Conservation (phyloP, 2,113 vertebrate species). For the Anhinga rufa region DNA sequence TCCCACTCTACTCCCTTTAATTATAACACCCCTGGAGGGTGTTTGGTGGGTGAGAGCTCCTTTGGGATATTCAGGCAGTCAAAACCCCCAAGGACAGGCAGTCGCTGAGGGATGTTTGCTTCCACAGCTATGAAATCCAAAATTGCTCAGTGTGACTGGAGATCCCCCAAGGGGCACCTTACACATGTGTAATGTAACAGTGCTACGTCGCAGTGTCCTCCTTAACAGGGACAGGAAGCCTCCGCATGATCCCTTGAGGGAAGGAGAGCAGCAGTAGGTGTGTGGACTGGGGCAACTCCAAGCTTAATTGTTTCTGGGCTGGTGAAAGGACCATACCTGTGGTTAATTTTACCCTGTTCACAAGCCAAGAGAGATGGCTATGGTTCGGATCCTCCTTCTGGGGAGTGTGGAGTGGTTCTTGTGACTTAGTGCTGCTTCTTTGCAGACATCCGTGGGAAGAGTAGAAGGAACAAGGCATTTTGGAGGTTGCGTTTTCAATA, state of each 20-base stretch:
- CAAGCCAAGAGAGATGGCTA: neutral
- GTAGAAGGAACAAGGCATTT: neutral
- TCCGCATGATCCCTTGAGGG: neutral
- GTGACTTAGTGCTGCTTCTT: neutral
- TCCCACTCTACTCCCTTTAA: slow-evolving; percentile 3
- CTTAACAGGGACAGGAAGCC: neutral
- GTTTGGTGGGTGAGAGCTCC: neutral
- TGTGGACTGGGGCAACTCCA: neutral
- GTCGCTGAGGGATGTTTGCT: neutral
- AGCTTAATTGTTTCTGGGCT: neutral
- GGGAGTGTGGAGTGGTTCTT: neutral
- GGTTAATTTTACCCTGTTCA: neutral
- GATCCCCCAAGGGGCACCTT: neutral
- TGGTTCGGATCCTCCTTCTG: neutral
- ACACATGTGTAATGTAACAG: neutral
- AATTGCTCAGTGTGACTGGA: neutral
- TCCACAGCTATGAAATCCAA: neutral
- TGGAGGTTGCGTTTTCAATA: neutral
- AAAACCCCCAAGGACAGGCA: neutral
- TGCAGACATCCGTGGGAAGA: neutral
- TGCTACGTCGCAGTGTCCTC: accelerated
- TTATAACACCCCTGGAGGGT: slow-evolving; percentile 25
- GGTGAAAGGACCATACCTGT: neutral
- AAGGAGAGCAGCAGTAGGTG: neutral
- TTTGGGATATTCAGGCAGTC: slow-evolving; percentile 1